These are phyloP conservation scores for Rhinolophus sinicus DNA, from an alignment of 2,113 vertebrate species.

Conservation along the genomic window DNA sequence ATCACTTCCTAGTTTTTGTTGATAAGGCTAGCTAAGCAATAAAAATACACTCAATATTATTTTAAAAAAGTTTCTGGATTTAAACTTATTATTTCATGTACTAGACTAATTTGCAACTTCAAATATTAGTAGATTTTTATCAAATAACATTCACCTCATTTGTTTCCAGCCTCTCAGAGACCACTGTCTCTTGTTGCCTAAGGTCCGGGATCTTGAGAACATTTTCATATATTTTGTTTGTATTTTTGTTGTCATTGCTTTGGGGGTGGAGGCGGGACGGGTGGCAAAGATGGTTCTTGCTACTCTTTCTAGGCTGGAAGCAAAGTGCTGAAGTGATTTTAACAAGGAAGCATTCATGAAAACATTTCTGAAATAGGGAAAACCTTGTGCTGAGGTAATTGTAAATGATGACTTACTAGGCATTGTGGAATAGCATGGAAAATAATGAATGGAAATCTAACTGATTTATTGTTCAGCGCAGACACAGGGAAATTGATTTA, in stretches of 20 bases:
- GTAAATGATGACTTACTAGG: not conserved
- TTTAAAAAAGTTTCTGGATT: not conserved
- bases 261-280: accelerated
- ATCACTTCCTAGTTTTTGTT: constrained; percentile 66
- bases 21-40: constrained; percentile 56
- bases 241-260: not conserved
- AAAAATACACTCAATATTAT: constrained; percentile 28
- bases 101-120: not conserved
- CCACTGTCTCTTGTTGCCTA: not conserved
- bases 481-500: not conserved
- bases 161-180: not conserved
- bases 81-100: not conserved
- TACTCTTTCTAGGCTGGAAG: not conserved
- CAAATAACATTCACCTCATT: not conserved
- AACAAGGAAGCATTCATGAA: not conserved
- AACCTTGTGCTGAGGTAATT: not conserved
- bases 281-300: not conserved
- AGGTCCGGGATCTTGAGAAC: not conserved
- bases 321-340: not conserved
- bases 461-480: not conserved
- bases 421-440: not conserved
- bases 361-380: not conserved
- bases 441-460: not conserved
- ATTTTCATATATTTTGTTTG: not conserved
- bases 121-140: constrained; percentile 24